Conservation (phyloP, 2,113 vertebrate genomes). For the Lepus americanus region DNA sequence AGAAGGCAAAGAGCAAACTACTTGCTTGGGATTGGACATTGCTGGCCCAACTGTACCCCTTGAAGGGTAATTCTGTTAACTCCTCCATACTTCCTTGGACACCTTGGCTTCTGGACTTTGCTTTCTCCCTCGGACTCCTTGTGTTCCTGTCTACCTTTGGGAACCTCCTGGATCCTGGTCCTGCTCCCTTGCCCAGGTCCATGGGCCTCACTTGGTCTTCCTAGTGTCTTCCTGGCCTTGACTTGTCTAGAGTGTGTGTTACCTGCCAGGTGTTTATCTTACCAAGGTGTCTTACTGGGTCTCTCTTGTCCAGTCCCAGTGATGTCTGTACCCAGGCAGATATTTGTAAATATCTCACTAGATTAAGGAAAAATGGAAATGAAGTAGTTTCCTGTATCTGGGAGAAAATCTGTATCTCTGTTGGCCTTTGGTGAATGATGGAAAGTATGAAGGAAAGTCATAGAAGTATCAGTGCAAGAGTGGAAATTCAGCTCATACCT, state of each 20-base stretch:
- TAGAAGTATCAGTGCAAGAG: background rate
- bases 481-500: background rate
- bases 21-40: background rate
- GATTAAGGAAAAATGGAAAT: background rate
- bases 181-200: background rate
- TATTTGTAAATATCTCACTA: conserved; percentile 15
- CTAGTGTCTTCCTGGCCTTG: background rate
- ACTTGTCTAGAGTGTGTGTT: background rate
- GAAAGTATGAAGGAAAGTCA: background rate
- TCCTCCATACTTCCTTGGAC: background rate
- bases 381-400: background rate
- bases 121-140: background rate
- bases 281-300: background rate
- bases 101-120: background rate
- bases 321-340: background rate
- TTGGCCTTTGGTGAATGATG: background rate
- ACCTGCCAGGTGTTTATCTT: background rate
- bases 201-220: background rate
- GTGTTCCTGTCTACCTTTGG: background rate
- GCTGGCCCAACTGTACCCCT: background rate
- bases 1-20: background rate
- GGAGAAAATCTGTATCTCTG: background rate
- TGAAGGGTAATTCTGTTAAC: background rate
- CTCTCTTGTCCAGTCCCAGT: background rate
- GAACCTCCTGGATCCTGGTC: background rate